Base-by-base conservation (phyloP, 92 coral and sea anemone species). In the Parazoanthus swiftii region DNA sequence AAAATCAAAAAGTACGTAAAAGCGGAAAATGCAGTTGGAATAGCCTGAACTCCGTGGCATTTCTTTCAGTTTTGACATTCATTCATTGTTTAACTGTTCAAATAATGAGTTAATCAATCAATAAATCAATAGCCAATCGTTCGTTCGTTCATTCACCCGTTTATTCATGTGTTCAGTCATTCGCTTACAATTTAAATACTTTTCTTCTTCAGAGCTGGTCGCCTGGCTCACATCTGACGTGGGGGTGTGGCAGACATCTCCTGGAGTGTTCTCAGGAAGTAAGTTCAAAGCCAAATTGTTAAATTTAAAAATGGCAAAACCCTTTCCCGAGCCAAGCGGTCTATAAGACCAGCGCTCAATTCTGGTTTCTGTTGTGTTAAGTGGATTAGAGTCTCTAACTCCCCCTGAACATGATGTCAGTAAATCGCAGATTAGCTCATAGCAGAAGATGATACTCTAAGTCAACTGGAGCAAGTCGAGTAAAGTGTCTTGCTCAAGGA, bases 231-330 rank as follows among this genome's bases (percentile, higher is more conserved):
- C 96, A 94, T 59, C 82, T 96, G 65, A 85, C 96, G 0, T 95
- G 98, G 94, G 98, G 98, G 15, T 96, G 98, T 91, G 98, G 98
- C 29, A 92, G 94, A 23, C 98, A 92, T 81, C 91, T 96, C 80
- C 56, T 96, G 26, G 96, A 96, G 67, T 96, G 98, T 73, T 90
- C 92, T 39, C 91, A 91, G 88, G 78, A 91, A 92, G 98, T 96
- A 81, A 76, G 91, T 4, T 20, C 9, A 21, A 23, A 20, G 21
- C 16, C 70, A 63, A 63, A 0, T 20, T 23, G n/a, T 63, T 63
- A 20, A 18, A 63, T 8, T 26, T 63, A 63, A 63, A 23, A 63
- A 63, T 16, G 23, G 7, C 25, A 20, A 63, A 63, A 63, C 8
- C 70, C 1, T 63, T 63, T 20, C 26, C 26, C 70, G 0, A 63